Evolutionary conservation across 2,113 vertebrate species (phyloP).

Genomic region (Sebastes fasciatus): DNA sequence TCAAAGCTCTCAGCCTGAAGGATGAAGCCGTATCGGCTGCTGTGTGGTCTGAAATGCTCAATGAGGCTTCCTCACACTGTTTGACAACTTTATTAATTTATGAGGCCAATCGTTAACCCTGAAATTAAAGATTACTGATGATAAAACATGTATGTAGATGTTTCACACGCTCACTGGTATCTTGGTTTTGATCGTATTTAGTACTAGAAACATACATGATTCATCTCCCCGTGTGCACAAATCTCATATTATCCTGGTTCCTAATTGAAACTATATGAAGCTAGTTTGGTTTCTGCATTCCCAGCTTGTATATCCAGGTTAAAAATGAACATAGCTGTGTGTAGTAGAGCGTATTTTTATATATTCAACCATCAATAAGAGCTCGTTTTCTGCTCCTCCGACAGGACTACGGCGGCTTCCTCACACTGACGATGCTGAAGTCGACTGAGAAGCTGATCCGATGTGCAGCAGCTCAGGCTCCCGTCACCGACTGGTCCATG

Average conservation of each 20-base stretch:
- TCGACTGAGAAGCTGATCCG: slow-evolving; percentile 62
- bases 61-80: neutral
- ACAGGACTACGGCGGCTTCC: slow-evolving; percentile 79
- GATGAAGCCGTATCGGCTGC: too few relatives aligned
- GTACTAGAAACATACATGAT: neutral
- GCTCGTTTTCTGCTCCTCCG: neutral
- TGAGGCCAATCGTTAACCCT: neutral
- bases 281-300: too few relatives aligned
- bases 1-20: neutral
- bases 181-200: neutral
- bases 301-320: too few relatives aligned
- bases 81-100: too few relatives aligned
- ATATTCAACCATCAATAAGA: neutral
- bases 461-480: slow-evolving; percentile 72
- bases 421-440: slow-evolving; percentile 72
- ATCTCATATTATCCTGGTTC: neutral
- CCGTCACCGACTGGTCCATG: slow-evolving; percentile 77
- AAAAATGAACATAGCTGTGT: too few relatives aligned
- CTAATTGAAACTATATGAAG: neutral
- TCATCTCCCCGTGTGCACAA: neutral
- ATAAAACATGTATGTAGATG: neutral
- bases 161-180: neutral
- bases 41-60: neutral
- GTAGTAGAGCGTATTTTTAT: neutral
- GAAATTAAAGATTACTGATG: neutral